A percentile compares a stretch with the other conserved stretches of the same genome.
phyloP scores from a whole-genome alignment of 2,888 invertebrate species.

The Apamea sordens region DNA sequence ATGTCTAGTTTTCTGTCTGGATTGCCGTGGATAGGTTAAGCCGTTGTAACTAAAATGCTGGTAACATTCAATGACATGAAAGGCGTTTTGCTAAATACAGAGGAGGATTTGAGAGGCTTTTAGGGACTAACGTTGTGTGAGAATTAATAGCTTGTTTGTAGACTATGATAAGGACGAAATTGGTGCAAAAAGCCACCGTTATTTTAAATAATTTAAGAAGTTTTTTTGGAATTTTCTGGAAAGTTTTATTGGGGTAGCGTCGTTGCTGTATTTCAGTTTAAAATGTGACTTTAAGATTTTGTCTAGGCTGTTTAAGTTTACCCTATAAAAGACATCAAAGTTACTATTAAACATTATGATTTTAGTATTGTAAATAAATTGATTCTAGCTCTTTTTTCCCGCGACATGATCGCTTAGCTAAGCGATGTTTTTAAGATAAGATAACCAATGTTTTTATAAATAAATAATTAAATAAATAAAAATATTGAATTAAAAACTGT shows the following conservation, averaged over 20 bases:
- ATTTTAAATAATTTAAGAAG: not conserved
- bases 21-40: constrained; percentile 82
- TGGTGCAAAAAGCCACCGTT: not conserved
- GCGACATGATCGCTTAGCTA: not conserved
- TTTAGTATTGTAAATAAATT: not conserved
- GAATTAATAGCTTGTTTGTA: constrained; percentile 51
- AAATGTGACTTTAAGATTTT: not conserved
- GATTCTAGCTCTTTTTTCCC: not conserved
- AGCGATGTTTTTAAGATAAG: not conserved
- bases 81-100: constrained; percentile 64
- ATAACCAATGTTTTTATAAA: not conserved
- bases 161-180: constrained; percentile 29
- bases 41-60: constrained; percentile 76
- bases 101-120: constrained; percentile 54
- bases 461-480: too few relatives aligned
- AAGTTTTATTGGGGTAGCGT: too few relatives aligned
- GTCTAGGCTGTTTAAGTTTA: not conserved
- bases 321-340: too few relatives aligned
- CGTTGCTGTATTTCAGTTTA: not conserved
- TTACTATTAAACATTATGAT: not conserved
- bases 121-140: constrained; percentile 38
- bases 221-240: not conserved
- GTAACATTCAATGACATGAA: constrained; percentile 72
- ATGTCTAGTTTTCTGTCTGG: constrained; percentile 83
- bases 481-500: too few relatives aligned